Base-by-base conservation (phyloP, 2,888 invertebrate genomes). In the Ochropleura plecta region DNA sequence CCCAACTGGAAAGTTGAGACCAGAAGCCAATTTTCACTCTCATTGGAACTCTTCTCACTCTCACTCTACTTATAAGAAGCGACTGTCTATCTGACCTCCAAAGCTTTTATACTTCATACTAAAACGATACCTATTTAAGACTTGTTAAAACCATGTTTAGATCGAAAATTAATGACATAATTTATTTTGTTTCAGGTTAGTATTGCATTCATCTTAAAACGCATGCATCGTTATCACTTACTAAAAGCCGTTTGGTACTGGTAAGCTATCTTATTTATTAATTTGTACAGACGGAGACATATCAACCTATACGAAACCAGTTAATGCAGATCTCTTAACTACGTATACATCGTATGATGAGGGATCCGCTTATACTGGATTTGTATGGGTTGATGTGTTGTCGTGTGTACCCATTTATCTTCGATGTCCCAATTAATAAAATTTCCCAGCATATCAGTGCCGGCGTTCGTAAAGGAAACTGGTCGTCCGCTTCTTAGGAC, bases 111-210 rank as follows among this genome's bases (percentile, higher is more conserved):
- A 30, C 1, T 30, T 30, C 30, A 30, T 30, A 30, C 30, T 30
- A 30, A 30, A 2, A 30, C 30, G 30, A 30, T 30, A 30, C 30
- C 30, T 30, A 30, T 30, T 30, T 30, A 30, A 30, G 3, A 2
- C 30, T 30, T 30, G 30, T 30, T 30, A 30, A 30, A 30, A 40
- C 20, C 1, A 18, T 30, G n/a, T 53, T 42, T 9, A 5, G 9
- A 20, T 40, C 0, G 4, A n/a, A 14, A 20, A 60, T 40, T 79
- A 44, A 69, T 48, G 30, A 12, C 42, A 7, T 42, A 2, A 44
- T 74, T 40, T 67, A 4, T 72, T 75, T 84, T 68, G 65, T 83
- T 83, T 64, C 85, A 83, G 83, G 83, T 83, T 40, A 83, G 82
- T 85, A 62, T 66, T 59, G 44, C 16, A 57, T 48, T 63, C 30